Evolutionary conservation across 2,797 vertebrate species (phyloP), one percentile per base, ranked within the genome.

Genomic region (Myripristis murdjan): DNA sequence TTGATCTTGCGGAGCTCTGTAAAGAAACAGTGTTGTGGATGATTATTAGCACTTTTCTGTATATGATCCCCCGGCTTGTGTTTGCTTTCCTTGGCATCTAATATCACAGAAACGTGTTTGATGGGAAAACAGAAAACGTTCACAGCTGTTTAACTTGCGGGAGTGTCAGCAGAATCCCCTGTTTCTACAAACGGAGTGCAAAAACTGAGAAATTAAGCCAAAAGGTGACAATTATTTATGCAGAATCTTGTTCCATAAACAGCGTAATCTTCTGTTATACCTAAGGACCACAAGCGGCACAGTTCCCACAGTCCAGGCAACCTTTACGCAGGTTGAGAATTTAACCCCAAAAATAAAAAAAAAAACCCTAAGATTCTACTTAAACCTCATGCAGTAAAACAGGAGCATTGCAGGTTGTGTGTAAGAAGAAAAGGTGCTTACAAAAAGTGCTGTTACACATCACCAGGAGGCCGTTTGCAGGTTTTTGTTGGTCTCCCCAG

Each of bases 31-130:
- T 11, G 41, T 26, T 66, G 64, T 33, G 70, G 62, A 18, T 77
- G 80, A 87, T 87, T 87, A 86, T 86, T 70, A 82, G 56, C 78
- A 80, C 87, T 83, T 82, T 77, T 57, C 58, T 20, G 3, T 24
- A 51, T 64, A 33, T 84, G 87, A 81, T 89, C 87, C 79, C 39
- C 62, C 3, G 47, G 8, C 64, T 72, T 51, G 12, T n/a, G 52
- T 76, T 80, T 87, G 87, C 82, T 93, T 88, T 83, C 73, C 53
- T 79, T 87, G 83, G 87, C 79, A 48, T 73, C 70, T 69, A 49
- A 2, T 60, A 77, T 75, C 83, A 81, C 61, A 84, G 79, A 70
- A 74, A 83, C 82, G 61, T 82, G 66, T 89, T 87, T 85, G 1
- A 64, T 68, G 43, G 70, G 64, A 81, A 90, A 92, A 91, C 82